phyloP scores from a whole-genome alignment of 2,888 invertebrate genomes.

The Platycheirus rosarum region DNA sequence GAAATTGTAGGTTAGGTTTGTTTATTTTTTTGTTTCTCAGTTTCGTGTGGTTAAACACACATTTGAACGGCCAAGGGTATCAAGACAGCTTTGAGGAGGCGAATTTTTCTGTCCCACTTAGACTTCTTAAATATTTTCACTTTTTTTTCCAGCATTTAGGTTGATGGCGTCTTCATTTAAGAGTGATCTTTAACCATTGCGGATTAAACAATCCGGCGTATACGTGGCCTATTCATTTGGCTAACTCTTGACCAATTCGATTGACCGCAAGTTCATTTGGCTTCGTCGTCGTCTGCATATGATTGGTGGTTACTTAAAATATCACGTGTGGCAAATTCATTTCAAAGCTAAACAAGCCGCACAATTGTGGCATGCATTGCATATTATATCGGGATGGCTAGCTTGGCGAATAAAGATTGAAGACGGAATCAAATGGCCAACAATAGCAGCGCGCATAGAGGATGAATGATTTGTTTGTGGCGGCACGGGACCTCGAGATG shows the following conservation, averaged over 20 bases:
- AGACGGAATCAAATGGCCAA: slow-evolving; percentile 49
- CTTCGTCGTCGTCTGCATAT: slow-evolving; percentile 45
- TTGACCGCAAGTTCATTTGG: slow-evolving; percentile 68
- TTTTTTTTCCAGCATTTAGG: slow-evolving; percentile 50
- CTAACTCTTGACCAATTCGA: slow-evolving; percentile 25
- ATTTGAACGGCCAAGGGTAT: slow-evolving; percentile 46
- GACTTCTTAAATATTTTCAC: slow-evolving; percentile 48
- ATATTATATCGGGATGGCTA: slow-evolving; percentile 1
- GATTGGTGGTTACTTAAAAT: slow-evolving; percentile 71
- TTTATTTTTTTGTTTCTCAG: slow-evolving; percentile 4
- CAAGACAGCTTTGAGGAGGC: background rate
- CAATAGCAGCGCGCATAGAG: slow-evolving; percentile 43
- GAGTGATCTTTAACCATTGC: slow-evolving; percentile 56
- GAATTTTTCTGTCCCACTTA: slow-evolving; percentile 6
- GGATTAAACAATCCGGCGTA: slow-evolving; percentile 65
- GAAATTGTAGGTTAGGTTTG: slow-evolving; percentile 50
- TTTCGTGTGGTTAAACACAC: slow-evolving; percentile 29
- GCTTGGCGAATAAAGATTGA: slow-evolving; percentile 25
- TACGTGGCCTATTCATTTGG: slow-evolving; percentile 49
- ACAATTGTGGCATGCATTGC: slow-evolving; percentile 27
- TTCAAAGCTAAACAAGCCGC: slow-evolving; percentile 46
- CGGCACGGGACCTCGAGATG: slow-evolving; percentile 20
- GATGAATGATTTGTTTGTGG: slow-evolving; percentile 52
- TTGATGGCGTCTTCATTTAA: slow-evolving; percentile 51
- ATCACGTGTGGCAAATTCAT: slow-evolving; percentile 73